Evolutionary conservation across 64 coral and sea anemone genomes (phyloP), one percentile per base, ranked within the genome.

Genomic region (Porites lutea): DNA sequence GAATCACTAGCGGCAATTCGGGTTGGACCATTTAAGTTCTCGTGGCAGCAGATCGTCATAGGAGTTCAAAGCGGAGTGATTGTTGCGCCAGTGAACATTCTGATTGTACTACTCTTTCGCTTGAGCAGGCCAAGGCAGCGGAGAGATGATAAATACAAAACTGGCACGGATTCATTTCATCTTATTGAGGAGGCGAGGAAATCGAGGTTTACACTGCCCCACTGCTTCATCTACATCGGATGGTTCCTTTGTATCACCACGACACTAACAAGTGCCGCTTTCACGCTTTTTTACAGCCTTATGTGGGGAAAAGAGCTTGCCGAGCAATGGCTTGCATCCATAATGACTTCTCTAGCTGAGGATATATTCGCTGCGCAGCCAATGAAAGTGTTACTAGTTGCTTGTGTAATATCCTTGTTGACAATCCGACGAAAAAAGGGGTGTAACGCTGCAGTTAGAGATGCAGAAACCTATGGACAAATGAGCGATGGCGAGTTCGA

Each of bases 261-360:
- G 15, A 55, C 58, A 37, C n/a, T 59, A 14, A 66, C 15, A 12
- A 59, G 70, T 20, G 57, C 74, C 0, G 48, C 87, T 13, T 74
- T 89, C 43, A 89, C 87, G 12, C 48, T 89, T 1, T 89, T 89
- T 74, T 89, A 89, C 22, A 89, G 87, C 74, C 15, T 89, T 8
- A 13, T 77, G 60, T 89, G 87, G 87, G 74, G 74, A 14, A 78
- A 75, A 48, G 37, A 62, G 22, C 72, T 65, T 55, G 74, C 72
- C 27, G 75, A 89, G 6, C 37, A 89, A 49, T 89, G 87, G 87
- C 59, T 89, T 15, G 72, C 87, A 0, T 89, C 87, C 27, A 64
- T 89, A 51, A 55, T 89, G 5, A 79, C 75, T 2, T 89, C 87
- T 12, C 62, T 89, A 37, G 54, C 75, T 10, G 70, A 89, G 19